Conservation (phyloP, 2,113 vertebrate genomes). For the Perca fluviatilis region DNA sequence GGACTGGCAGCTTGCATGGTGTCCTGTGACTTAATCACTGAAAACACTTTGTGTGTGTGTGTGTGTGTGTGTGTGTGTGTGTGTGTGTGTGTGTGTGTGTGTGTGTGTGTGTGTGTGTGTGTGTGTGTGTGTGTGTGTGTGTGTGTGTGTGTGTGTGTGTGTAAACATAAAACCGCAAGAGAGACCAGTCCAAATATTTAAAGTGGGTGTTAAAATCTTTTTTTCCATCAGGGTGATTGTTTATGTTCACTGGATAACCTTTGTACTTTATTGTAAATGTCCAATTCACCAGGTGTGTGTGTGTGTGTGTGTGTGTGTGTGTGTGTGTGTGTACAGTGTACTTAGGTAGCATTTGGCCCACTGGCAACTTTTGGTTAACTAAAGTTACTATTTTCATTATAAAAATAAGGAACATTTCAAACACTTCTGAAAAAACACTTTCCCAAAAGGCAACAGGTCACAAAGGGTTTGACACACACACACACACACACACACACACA, state of each 20-base stretch:
- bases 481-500: constrained; percentile 5
- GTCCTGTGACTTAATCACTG: constrained; percentile 37
- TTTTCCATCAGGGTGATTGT: constrained; percentile 51
- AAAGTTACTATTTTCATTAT: background rate
- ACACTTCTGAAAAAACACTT: background rate
- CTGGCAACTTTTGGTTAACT: background rate
- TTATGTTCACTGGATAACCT: constrained; percentile 40
- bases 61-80: background rate
- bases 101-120: background rate
- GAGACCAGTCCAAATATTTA: constrained; percentile 43
- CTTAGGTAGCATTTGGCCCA: background rate
- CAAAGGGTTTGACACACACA: background rate
- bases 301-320: background rate
- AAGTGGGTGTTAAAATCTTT: constrained; percentile 43
- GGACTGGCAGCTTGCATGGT: constrained; percentile 33
- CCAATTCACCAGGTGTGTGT: background rate
- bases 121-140: background rate
- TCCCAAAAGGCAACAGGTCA: constrained; percentile 1
- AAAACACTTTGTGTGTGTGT: constrained; percentile 32
- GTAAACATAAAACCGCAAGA: constrained; percentile 43
- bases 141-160: background rate
- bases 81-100: background rate
- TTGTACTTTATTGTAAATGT: constrained; percentile 26
- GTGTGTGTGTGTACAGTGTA: background rate
- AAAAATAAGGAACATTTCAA: background rate